Evolutionary conservation across 2,888 invertebrate species (phyloP).

Genomic region (Sphaerophoria rueppellii): DNA sequence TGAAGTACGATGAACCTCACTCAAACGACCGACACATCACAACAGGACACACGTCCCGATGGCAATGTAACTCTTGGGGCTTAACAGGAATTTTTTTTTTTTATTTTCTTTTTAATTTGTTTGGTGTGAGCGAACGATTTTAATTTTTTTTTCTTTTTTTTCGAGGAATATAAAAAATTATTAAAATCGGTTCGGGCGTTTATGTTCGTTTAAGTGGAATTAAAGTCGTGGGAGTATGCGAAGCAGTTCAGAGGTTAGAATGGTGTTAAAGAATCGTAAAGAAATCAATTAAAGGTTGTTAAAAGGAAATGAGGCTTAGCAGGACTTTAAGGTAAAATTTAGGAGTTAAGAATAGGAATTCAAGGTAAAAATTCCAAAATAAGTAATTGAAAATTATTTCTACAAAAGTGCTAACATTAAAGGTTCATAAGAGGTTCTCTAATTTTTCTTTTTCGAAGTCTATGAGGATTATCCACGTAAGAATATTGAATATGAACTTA

Average conservation of each 20-base stretch:
- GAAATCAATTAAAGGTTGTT: not conserved
- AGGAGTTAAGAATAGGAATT: too few relatives aligned
- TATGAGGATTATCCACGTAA: too few relatives aligned
- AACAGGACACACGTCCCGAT: not conserved
- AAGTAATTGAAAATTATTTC: too few relatives aligned
- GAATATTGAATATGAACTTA: too few relatives aligned
- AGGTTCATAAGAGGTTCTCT: too few relatives aligned
- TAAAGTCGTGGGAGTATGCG: not conserved
- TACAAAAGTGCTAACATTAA: too few relatives aligned
- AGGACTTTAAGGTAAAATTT: too few relatives aligned
- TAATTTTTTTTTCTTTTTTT: slow-evolving; percentile 1
- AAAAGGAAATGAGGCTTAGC: too few relatives aligned
- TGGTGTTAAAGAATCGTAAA: not conserved
- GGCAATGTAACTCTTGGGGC: not conserved
- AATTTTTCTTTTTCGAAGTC: too few relatives aligned
- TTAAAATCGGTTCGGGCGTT: slow-evolving; percentile 7
- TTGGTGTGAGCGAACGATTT: not conserved
- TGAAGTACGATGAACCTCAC: not conserved
- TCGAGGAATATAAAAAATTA: slow-evolving; percentile 2
- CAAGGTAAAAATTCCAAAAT: too few relatives aligned
- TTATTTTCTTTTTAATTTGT: not conserved
- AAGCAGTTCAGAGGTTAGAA: not conserved
- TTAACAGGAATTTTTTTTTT: not conserved
- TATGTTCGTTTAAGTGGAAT: not conserved
- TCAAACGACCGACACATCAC: not conserved